Evolutionary conservation across 2,797 vertebrate genomes (phyloP), one percentile per base, ranked within the genome.

Genomic region (Enteromius argenteus): DNA sequence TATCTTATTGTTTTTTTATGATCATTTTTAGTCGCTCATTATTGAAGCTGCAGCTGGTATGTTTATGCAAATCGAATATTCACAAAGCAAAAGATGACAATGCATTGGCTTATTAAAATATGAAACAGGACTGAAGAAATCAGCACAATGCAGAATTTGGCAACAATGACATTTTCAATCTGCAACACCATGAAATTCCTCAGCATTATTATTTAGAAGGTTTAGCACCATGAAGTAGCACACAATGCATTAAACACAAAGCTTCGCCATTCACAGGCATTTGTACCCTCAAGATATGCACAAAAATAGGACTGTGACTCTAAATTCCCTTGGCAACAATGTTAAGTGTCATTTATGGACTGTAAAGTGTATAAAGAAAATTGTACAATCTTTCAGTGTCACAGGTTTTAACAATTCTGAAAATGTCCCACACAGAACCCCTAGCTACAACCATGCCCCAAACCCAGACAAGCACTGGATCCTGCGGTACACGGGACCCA

Each of bases 391-490:
- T 44, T 62, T 13, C 19, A 62, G 15, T 62, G 27, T 17, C 58
- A 58, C 30, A 17, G 15, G 3, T 79, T 82, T 60, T 67, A 17
- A 56, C 14, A 46, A 73, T 75, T 42, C 7, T 77, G 39, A 32
- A 60, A 62, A 76, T 86, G 30, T 84, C 21, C 19, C 42, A 15
- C 19, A 68, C 91, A 99, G 98, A 94, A 99, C 98, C 6, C 97
- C 98, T 0, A 99, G 98, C 93, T 99, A 99, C 81, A 99, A 99
- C 95, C 96, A 98, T 0, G 98, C 98, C 0, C 98, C 98, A 8
- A 99, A 99, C 91, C 96, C 92, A 0, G 98, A 99, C 95, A 99
- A 99, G 89, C 98, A 99, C 92, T 99, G 98, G 98, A 99, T 99
- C 93, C 96, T 99, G 88, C 96, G 98, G 77, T 99, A 99, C 92